phyloP scores from a whole-genome alignment of 2,888 invertebrate species.

The Diaprepes abbreviatus region DNA sequence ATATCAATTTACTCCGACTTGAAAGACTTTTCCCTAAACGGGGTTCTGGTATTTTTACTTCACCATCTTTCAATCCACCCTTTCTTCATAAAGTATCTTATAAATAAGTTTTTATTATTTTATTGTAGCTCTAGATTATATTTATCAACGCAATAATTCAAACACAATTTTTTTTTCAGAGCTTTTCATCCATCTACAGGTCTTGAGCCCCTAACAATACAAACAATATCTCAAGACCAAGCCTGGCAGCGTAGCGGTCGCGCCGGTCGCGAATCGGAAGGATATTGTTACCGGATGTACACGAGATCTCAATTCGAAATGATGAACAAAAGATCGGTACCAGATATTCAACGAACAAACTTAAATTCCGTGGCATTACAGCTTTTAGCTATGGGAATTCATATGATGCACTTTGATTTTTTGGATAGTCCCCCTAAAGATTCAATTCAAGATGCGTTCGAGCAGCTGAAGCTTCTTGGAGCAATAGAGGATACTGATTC shows the following conservation, averaged over 20 bases:
- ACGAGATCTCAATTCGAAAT: slow-evolving; percentile 82
- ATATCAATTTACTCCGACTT: too few species aligned
- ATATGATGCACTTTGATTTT: slow-evolving; percentile 88
- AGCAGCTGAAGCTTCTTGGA: slow-evolving; percentile 76
- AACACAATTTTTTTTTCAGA: slow-evolving; percentile 68
- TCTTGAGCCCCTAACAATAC: slow-evolving; percentile 85
- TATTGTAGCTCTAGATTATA: too few species aligned
- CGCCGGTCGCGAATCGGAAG: slow-evolving; percentile 89
- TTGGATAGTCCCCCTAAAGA: slow-evolving; percentile 89
- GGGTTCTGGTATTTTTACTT: too few species aligned
- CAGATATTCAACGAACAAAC: slow-evolving; percentile 88
- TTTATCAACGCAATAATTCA: too few species aligned
- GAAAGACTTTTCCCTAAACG: too few species aligned
- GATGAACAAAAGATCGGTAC: slow-evolving; percentile 80
- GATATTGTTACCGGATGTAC: slow-evolving; percentile 89
- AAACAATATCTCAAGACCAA: slow-evolving; percentile 90
- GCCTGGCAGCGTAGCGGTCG: slow-evolving; percentile 94
- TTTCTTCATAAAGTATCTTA: too few species aligned
- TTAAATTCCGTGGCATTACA: slow-evolving; percentile 81
- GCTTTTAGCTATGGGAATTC: slow-evolving; percentile 86
- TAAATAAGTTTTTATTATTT: too few species aligned
- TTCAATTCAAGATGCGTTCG: slow-evolving; percentile 76
- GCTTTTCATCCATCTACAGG: slow-evolving; percentile 86
- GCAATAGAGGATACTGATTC: slow-evolving; percentile 75
- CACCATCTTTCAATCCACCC: too few species aligned